phyloP scores from a whole-genome alignment of 2,113 vertebrate species.

The Turnix velox region DNA sequence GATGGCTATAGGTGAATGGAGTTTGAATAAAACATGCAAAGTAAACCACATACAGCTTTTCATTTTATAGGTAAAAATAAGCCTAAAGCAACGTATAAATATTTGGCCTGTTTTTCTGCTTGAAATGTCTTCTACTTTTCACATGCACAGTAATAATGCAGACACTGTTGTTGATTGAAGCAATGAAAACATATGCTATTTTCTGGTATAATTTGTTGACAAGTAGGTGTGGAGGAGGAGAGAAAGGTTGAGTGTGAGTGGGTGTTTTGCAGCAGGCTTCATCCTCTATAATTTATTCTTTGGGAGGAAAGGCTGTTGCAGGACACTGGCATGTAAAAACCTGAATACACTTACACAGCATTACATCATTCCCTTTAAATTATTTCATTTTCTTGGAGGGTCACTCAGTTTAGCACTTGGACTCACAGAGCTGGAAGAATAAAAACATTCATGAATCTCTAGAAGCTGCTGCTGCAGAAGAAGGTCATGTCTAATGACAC shows the following conservation, averaged over 20 bases:
- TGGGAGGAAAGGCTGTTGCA: slow-evolving; percentile 31
- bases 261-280: slow-evolving; percentile 28
- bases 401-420: neutral
- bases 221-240: neutral
- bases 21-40: neutral
- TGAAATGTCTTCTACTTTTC: neutral
- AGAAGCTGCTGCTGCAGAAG: neutral
- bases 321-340: slow-evolving; percentile 24
- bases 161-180: neutral
- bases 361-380: slow-evolving; percentile 61
- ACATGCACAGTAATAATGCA: neutral
- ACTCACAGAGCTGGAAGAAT: slow-evolving; percentile 24
- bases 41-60: neutral
- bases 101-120: neutral
- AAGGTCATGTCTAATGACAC: neutral
- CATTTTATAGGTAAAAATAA: slow-evolving; percentile 19
- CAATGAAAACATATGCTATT: neutral
- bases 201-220: slow-evolving; percentile 16
- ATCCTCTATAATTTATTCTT: slow-evolving; percentile 12
- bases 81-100: neutral
- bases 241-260: neutral
- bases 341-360: slow-evolving; percentile 16
- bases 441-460: slow-evolving; percentile 12
- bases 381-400: slow-evolving; percentile 55
- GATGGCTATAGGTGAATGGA: slow-evolving; percentile 11